phyloP scores from a whole-genome alignment of 2,797 vertebrate genomes.

The Anguilla marmorata region DNA sequence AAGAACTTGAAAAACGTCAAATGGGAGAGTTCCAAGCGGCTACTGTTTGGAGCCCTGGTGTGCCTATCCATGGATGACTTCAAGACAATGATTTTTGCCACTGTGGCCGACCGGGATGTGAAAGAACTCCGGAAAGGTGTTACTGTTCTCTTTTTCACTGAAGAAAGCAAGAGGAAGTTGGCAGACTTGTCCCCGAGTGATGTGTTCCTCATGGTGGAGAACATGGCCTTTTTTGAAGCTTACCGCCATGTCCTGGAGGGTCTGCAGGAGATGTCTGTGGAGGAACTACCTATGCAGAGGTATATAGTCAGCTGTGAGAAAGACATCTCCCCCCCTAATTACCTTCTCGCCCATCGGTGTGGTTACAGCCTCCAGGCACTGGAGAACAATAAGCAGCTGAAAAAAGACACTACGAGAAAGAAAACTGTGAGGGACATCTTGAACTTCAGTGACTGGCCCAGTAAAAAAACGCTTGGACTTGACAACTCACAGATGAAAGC shows the following conservation, averaged over 20 bases:
- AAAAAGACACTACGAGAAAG: not conserved
- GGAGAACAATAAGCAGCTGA: slow-evolving; percentile 2
- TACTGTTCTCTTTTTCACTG: slow-evolving; percentile 40
- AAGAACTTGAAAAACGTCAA: slow-evolving; percentile 34
- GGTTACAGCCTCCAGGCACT: slow-evolving; percentile 41
- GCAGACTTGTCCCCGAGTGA: slow-evolving; percentile 30
- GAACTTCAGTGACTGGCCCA: slow-evolving; percentile 44
- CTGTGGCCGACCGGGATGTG: slow-evolving; percentile 43
- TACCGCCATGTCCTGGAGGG: slow-evolving; percentile 54
- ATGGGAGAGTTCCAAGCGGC: slow-evolving; percentile 50
- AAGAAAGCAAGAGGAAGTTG: slow-evolving; percentile 42
- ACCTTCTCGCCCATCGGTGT: slow-evolving; percentile 28
- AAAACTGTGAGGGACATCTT: slow-evolving; percentile 26
- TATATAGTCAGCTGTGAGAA: slow-evolving; percentile 48
- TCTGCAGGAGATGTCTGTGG: slow-evolving; percentile 43
- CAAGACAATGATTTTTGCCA: slow-evolving; percentile 52
- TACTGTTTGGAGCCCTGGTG: slow-evolving; percentile 51
- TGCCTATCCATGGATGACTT: slow-evolving; percentile 52
- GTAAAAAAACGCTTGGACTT: slow-evolving; percentile 41
- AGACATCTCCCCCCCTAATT: slow-evolving; percentile 40
- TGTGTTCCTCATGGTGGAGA: slow-evolving; percentile 51
- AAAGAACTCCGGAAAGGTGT: slow-evolving; percentile 39
- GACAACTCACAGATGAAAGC: slow-evolving; percentile 48
- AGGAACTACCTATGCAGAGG: slow-evolving; percentile 47
- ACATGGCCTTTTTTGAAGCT: slow-evolving; percentile 53